Percentiles rank a stretch among this genome's conserved stretches.
These are phyloP conservation scores for Parambassis ranga DNA, from an alignment of 2,797 vertebrate genomes.

Conservation along the genomic window DNA sequence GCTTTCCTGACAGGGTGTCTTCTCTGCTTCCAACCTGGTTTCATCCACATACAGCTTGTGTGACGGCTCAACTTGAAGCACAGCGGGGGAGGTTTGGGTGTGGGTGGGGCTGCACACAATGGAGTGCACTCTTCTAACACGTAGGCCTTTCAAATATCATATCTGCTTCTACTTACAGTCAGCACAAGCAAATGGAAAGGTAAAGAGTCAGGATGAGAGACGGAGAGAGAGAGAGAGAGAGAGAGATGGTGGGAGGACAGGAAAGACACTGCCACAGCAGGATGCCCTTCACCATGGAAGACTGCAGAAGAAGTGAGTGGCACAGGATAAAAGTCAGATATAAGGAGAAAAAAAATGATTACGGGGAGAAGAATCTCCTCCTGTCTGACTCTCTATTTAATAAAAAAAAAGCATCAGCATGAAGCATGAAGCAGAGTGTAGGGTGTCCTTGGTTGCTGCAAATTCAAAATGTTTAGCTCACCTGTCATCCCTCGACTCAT, in stretches of 20 bases:
- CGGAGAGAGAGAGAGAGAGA: not conserved
- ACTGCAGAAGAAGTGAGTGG: constrained; percentile 7
- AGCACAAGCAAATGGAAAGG: constrained; percentile 28
- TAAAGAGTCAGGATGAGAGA: not conserved
- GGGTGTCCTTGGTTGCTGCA: constrained; percentile 48
- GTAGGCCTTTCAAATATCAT: constrained; percentile 48
- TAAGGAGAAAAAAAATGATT: not conserved
- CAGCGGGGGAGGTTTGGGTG: constrained; percentile 32
- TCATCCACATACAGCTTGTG: constrained; percentile 7
- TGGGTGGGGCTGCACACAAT: constrained; percentile 16
- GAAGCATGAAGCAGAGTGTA: not conserved
- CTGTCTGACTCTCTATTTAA: constrained; percentile 5
- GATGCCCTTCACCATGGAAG: constrained; percentile 28
- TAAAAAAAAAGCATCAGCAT: not conserved
- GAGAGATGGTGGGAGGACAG: constrained; percentile 7
- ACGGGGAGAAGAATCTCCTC: not conserved
- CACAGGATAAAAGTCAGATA: constrained; percentile 15
- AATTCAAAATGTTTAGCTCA: constrained; percentile 53
- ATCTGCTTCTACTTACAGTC: constrained; percentile 40
- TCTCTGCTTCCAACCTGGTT: constrained; percentile 19
- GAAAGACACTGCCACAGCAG: constrained; percentile 36
- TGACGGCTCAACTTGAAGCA: constrained; percentile 32
- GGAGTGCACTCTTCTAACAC: constrained; percentile 15
- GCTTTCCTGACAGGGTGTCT: constrained; percentile 30
- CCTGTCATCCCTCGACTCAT: constrained; percentile 57